These are phyloP conservation scores for Sphaeramia orbicularis DNA, from an alignment of 2,797 vertebrate genomes.

Conservation along the genomic window DNA sequence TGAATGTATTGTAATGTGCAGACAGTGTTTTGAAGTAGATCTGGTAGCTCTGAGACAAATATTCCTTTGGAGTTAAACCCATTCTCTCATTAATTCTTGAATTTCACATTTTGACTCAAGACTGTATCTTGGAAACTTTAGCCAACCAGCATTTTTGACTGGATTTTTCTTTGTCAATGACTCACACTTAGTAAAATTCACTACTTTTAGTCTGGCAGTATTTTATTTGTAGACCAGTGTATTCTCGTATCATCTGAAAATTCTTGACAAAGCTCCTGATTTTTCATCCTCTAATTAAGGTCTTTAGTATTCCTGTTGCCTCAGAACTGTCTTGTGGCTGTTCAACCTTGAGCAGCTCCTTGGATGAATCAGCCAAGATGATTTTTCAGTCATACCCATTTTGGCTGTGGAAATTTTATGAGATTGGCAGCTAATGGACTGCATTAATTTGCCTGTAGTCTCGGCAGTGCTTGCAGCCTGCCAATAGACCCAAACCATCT, in stretches of 20 bases:
- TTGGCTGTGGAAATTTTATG: conserved; percentile 22
- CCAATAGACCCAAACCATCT: conserved; percentile 20
- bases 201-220: no score
- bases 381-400: conserved; percentile 14
- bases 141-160: no score
- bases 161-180: no score
- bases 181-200: no score
- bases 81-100: no score
- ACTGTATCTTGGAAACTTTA: no score
- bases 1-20: no score
- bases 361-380: conserved; percentile 33
- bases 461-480: conserved; percentile 18
- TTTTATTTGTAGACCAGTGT: no score
- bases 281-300: background rate
- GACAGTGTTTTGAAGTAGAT: no score
- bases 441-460: conserved; percentile 21
- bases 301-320: background rate
- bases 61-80: no score
- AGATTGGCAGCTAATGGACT: conserved; percentile 20
- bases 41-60: no score
- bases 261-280: background rate
- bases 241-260: background rate
- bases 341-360: background rate
- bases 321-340: conserved; percentile 10
- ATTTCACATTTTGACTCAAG: no score